A percentile compares a stretch with the other conserved stretches of the same genome.
Conservation (phyloP, 2,888 invertebrate genomes). For the Caenorhabditis sp. region DNA sequence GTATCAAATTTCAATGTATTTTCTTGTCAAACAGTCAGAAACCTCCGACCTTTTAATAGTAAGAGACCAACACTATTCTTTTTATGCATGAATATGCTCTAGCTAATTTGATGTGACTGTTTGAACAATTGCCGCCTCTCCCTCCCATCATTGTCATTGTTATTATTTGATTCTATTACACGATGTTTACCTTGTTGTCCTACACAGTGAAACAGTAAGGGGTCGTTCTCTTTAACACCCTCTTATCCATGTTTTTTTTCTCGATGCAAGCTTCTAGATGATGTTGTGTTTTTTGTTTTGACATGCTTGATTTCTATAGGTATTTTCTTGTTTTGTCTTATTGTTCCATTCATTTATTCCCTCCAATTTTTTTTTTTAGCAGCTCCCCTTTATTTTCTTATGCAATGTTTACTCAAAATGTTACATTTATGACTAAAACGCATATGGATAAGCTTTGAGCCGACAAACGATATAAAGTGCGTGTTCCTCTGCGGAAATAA, state of each 20-base stretch:
- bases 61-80: not conserved
- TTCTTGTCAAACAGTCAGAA: too few species aligned
- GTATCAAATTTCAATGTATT: not conserved
- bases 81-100: not conserved
- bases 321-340: constrained; percentile 1
- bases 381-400: not conserved
- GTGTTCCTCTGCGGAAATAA: not conserved
- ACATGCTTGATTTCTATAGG: not conserved
- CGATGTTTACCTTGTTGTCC: not conserved
- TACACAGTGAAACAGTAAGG: not conserved
- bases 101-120: constrained; percentile 34
- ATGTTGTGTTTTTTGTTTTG: not conserved
- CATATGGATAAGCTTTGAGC: not conserved
- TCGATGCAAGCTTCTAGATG: not conserved
- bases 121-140: constrained; percentile 10
- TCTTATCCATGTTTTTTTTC: not conserved
- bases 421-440: not conserved
- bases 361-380: not conserved
- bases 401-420: not conserved
- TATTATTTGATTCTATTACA: not conserved
- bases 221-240: not conserved
- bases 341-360: constrained; percentile 12
- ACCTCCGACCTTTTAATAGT: not conserved
- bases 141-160: constrained; percentile 1
- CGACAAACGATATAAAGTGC: not conserved